phyloP scores from a whole-genome alignment of 2,797 vertebrate genomes.

The Pagetopsis macropterus region DNA sequence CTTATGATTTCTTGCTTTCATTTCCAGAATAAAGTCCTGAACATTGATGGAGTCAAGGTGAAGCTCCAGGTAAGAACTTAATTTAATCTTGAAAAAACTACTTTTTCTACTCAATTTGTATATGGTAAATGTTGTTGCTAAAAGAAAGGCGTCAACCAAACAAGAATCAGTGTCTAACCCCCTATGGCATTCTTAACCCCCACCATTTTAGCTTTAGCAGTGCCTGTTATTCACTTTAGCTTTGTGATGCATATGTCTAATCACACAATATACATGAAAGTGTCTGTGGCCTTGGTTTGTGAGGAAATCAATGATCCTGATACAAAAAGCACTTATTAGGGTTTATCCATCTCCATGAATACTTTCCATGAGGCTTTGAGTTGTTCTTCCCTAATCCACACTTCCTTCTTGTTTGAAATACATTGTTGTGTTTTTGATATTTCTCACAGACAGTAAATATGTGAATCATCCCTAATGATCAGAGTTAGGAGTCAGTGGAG shows the following conservation, averaged over 20 bases:
- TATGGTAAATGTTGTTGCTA: neutral
- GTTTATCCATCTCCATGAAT: slow-evolving; percentile 9
- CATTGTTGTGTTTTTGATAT: slow-evolving; percentile 31
- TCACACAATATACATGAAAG: neutral
- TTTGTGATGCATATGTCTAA: neutral
- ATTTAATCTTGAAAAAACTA: slow-evolving; percentile 12
- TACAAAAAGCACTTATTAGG: slow-evolving; percentile 1
- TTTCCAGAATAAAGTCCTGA: slow-evolving; percentile 96
- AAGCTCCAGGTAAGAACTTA: slow-evolving; percentile 90
- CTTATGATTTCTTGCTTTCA: slow-evolving; percentile 47
- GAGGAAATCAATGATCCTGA: slow-evolving; percentile 5
- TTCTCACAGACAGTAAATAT: slow-evolving; percentile 32
- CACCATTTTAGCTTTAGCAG: neutral
- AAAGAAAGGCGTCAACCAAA: slow-evolving; percentile 10
- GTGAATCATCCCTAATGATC: slow-evolving; percentile 32
- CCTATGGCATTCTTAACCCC: neutral
- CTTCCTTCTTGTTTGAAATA: neutral
- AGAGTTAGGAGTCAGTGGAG: slow-evolving; percentile 29
- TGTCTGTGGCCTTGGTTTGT: slow-evolving; percentile 11
- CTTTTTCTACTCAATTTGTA: neutral
- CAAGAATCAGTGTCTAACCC: neutral
- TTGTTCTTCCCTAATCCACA: neutral
- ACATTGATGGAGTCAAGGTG: slow-evolving; percentile 92
- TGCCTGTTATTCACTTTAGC: neutral
- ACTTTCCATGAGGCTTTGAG: neutral